Evolutionary conservation across 2,797 vertebrate genomes (phyloP), one percentile per base, ranked within the genome.

Genomic region (Leucoraja ocellata): DNA sequence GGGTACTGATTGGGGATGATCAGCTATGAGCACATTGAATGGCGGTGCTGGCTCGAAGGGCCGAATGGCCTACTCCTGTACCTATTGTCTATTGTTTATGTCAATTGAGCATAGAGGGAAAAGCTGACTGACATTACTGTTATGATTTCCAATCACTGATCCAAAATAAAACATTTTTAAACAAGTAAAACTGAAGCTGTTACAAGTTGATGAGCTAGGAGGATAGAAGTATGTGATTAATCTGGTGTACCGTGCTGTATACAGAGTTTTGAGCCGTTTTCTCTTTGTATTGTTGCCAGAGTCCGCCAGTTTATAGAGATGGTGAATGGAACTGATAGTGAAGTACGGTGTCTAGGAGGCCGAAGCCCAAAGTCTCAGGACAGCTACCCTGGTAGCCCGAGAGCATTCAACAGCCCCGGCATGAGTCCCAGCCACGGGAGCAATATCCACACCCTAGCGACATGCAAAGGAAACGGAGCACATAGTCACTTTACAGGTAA

Each of bases 321-420:
- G 97, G 97, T 97, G 95, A 97, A 97, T 79, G 97, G 97, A 93
- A 97, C 97, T 63, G 97, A 97, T 95, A 97, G 97, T 74, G 97
- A 97, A 95, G 97, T 97, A 81, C 96, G 97, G 76, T 97, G 97
- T 95, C 94, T 97, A 96, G 97, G 97, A 95, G 97, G 96, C 94
- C 97, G 97, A 94, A 97, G 97, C 95, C 97, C 97, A 91, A 97
- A 97, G 94, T 97, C 97, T 94, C 97, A 97, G 94, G 97, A 97
- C 93, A 97, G 96, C 95, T 97, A 97, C 32, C 96, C 97, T 94
- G 96, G 97, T 94, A 97, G 96, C 94, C 95, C 94, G 93, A 97
- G 98, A 28, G 95, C 97, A 61, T 99, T 99, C 96, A 97, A 96
- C 95, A 99, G 98, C 95, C 98, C 97, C 86, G 97, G 96, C 94